Evolutionary conservation across 1,140 invertebrate species (phyloP).

Genomic region (Drosophila rhopaloa): DNA sequence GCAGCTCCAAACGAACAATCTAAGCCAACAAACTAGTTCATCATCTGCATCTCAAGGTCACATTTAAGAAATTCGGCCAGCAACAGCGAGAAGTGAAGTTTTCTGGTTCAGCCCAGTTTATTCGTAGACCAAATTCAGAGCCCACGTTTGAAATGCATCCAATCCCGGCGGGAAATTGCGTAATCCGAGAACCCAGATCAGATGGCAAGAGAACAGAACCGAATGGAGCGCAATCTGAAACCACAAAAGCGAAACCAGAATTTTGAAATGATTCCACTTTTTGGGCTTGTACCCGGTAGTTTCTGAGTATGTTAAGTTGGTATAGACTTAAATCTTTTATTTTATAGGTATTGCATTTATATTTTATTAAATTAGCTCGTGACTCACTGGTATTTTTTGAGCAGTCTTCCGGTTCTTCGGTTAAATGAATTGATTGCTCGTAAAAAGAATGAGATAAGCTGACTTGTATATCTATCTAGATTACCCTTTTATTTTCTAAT

Average conservation of each 20-base stretch:
- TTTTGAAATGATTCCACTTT: slow-evolving; percentile 27
- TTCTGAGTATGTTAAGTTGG: slow-evolving; percentile 23
- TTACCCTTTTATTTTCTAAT: too few species aligned
- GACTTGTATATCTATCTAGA: too few species aligned
- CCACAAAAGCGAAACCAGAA: slow-evolving; percentile 45
- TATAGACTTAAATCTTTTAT: slow-evolving; percentile 18
- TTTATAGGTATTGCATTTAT: slow-evolving; percentile 21
- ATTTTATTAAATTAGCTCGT: slow-evolving; percentile 7
- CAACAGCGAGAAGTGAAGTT: slow-evolving; percentile 25
- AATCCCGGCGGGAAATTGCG: slow-evolving; percentile 14
- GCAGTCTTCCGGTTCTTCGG: slow-evolving; percentile 8
- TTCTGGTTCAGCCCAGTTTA: slow-evolving; percentile 16
- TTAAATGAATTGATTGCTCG: too few species aligned
- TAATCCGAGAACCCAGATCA: slow-evolving; percentile 30
- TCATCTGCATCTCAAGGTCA: slow-evolving; percentile 40
- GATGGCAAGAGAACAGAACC: slow-evolving; percentile 3
- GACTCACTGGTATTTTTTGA: slow-evolving; percentile 13
- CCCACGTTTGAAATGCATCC: slow-evolving; percentile 27
- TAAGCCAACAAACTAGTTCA: slow-evolving; percentile 38
- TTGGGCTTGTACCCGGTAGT: slow-evolving; percentile 30
- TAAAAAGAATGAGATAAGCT: too few species aligned
- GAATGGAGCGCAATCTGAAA: background rate
- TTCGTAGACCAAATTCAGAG: slow-evolving; percentile 4
- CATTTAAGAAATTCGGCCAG: slow-evolving; percentile 30
- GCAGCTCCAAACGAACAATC: slow-evolving; percentile 22